Conservation (phyloP, 2,797 vertebrate species). For the Enoplosus armatus region DNA sequence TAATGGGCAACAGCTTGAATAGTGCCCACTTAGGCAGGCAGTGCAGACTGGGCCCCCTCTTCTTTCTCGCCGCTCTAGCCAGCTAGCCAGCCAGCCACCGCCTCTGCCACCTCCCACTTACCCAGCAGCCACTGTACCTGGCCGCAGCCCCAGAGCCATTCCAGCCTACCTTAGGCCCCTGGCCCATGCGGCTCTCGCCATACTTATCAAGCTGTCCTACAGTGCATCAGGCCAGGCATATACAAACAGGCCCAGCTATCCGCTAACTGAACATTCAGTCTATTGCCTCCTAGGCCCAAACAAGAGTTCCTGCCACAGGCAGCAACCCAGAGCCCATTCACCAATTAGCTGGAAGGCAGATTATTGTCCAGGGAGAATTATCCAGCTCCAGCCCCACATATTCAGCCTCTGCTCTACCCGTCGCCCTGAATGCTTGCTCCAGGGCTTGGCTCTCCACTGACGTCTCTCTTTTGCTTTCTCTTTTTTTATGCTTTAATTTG, state of each 20-base stretch:
- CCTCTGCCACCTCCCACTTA: slow-evolving; percentile 81
- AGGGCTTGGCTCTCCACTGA: slow-evolving; percentile 65
- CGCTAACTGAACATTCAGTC: slow-evolving; percentile 75
- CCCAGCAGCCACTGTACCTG: slow-evolving; percentile 82
- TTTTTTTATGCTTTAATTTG: slow-evolving; percentile 69
- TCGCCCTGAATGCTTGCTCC: slow-evolving; percentile 59
- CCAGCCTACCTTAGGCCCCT: slow-evolving; percentile 80
- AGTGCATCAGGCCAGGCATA: slow-evolving; percentile 76
- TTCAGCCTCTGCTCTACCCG: slow-evolving; percentile 67
- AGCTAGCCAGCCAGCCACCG: slow-evolving; percentile 75
- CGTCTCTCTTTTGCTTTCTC: slow-evolving; percentile 50
- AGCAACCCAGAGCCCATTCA: slow-evolving; percentile 75
- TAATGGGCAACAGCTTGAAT: slow-evolving; percentile 91
- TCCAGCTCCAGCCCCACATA: slow-evolving; percentile 66
- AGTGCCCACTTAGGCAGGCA: slow-evolving; percentile 90
- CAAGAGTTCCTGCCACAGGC: slow-evolving; percentile 76
- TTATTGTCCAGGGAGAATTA: slow-evolving; percentile 72
- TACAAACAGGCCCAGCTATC: slow-evolving; percentile 79
- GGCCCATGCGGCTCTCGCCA: slow-evolving; percentile 76
- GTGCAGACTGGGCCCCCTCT: slow-evolving; percentile 78
- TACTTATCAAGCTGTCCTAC: slow-evolving; percentile 82
- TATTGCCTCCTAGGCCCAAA: slow-evolving; percentile 72
- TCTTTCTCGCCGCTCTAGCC: slow-evolving; percentile 72
- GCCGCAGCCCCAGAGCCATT: slow-evolving; percentile 80
- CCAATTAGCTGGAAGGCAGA: slow-evolving; percentile 80